Conservation (phyloP, 2,888 invertebrate genomes). For the Synanthedon formicaeformis region DNA sequence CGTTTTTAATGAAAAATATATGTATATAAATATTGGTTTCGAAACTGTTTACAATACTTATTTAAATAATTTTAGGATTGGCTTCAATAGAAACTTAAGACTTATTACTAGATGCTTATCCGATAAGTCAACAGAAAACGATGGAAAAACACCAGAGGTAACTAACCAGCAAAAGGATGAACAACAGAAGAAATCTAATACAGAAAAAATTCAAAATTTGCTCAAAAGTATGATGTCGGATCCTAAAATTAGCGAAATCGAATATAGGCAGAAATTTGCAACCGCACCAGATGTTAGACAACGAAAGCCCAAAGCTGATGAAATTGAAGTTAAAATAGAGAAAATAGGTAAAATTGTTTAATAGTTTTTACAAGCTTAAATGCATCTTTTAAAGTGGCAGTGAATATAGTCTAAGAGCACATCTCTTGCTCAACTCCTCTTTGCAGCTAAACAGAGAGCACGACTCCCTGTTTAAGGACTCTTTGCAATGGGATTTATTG, state of each 20-base stretch:
- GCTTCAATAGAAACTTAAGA: conserved; percentile 28
- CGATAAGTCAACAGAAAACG: conserved; percentile 37
- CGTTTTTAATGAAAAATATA: too few species aligned
- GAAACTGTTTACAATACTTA: conserved; percentile 4
- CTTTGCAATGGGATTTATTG: too few species aligned
- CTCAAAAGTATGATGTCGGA: conserved; percentile 52
- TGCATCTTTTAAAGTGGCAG: too few species aligned
- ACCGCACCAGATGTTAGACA: conserved; percentile 36
- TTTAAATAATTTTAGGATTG: conserved; percentile 15
- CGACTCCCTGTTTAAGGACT: too few species aligned
- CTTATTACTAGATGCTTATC: conserved; percentile 30
- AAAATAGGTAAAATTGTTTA: conserved; percentile 36
- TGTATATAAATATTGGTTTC: too few species aligned
- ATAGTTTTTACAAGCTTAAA: too few species aligned
- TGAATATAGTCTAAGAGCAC: too few species aligned
- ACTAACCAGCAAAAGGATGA: conserved; percentile 13
- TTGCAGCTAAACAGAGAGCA: too few species aligned
- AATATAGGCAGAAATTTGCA: conserved; percentile 45
- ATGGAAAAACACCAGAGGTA: conserved; percentile 20
- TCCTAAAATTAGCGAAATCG: conserved; percentile 44
- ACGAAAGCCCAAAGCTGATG: conserved; percentile 26
- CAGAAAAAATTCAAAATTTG: conserved; percentile 53
- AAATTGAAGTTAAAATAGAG: conserved; percentile 40
- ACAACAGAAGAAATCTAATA: conserved; percentile 26
- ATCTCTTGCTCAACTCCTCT: too few species aligned